Evolutionary conservation across 2,888 invertebrate genomes (phyloP).

Genomic region (Boloria selene): DNA sequence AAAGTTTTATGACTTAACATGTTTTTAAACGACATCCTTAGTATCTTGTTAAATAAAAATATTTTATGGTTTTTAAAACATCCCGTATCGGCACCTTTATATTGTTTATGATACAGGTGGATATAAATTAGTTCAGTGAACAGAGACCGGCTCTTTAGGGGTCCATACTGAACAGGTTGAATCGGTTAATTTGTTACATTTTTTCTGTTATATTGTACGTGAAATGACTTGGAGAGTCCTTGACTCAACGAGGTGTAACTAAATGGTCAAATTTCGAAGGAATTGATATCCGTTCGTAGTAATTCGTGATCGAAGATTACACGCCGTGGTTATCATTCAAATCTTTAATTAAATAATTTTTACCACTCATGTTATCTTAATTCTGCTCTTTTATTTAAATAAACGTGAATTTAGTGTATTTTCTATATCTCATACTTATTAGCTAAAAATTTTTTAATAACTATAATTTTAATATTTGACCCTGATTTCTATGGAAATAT

Average conservation of each 20-base stretch:
- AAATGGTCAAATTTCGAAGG: conserved; percentile 79
- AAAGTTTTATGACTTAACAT: conserved; percentile 52
- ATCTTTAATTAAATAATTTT: conserved; percentile 76
- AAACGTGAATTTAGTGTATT: conserved; percentile 23
- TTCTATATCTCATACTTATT: no score
- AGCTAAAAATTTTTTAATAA: no score
- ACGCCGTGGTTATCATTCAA: conserved; percentile 67
- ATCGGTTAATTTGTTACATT: conserved; percentile 76
- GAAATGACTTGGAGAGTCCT: conserved; percentile 77
- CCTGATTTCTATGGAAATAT: no score
- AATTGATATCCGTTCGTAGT: conserved; percentile 73
- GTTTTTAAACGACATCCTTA: conserved; percentile 41
- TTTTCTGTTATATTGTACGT: conserved; percentile 66
- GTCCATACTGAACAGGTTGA: conserved; percentile 73
- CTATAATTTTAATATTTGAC: no score
- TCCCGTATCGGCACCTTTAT: conserved; percentile 57
- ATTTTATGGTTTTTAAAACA: conserved; percentile 59
- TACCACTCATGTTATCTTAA: conserved; percentile 46
- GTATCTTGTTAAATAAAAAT: conserved; percentile 55
- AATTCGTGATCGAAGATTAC: conserved; percentile 68
- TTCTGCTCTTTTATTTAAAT: conserved; percentile 32
- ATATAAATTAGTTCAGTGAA: conserved; percentile 80
- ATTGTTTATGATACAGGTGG: conserved; percentile 76
- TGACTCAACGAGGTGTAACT: conserved; percentile 81
- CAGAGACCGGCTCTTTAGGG: conserved; percentile 76